Evolutionary conservation across 2,888 invertebrate species (phyloP).

Genomic region (Oscheius sp.): DNA sequence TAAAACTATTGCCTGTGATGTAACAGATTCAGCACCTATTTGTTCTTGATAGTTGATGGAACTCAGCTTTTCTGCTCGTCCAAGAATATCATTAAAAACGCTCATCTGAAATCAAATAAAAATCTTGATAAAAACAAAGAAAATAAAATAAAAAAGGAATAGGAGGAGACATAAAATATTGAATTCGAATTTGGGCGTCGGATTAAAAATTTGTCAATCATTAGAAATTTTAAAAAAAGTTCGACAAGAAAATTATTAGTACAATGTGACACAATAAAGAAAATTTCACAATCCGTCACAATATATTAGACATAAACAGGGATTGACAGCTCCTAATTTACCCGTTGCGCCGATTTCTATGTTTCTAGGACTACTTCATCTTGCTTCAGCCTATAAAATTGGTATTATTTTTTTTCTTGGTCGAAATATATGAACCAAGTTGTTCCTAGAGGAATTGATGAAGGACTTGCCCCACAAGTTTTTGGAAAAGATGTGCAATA

Average conservation of each 20-base stretch:
- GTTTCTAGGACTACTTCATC: too few species aligned
- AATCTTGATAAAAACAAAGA: not conserved
- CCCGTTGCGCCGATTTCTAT: too few species aligned
- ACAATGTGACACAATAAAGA: too few species aligned
- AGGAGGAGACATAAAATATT: not conserved
- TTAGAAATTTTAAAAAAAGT: too few species aligned
- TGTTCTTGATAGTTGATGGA: conserved; percentile 29
- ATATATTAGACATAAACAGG: too few species aligned
- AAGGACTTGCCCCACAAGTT: not conserved
- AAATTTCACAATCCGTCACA: too few species aligned
- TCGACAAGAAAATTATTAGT: too few species aligned
- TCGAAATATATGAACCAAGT: conserved; percentile 3
- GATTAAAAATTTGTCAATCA: too few species aligned
- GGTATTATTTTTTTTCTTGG: too few species aligned
- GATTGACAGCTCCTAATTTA: too few species aligned
- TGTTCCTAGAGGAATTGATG: not conserved
- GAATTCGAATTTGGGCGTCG: not conserved
- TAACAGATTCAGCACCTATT: not conserved
- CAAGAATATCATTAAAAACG: conserved; percentile 40
- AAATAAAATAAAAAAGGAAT: not conserved
- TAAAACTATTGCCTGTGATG: not conserved
- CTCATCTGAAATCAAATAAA: conserved; percentile 12
- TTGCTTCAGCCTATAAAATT: too few species aligned
- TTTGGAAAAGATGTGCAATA: not conserved
- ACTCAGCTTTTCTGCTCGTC: conserved; percentile 40